phyloP scores from a whole-genome alignment of 2,888 invertebrate genomes.

The Watsonalla cultraria region DNA sequence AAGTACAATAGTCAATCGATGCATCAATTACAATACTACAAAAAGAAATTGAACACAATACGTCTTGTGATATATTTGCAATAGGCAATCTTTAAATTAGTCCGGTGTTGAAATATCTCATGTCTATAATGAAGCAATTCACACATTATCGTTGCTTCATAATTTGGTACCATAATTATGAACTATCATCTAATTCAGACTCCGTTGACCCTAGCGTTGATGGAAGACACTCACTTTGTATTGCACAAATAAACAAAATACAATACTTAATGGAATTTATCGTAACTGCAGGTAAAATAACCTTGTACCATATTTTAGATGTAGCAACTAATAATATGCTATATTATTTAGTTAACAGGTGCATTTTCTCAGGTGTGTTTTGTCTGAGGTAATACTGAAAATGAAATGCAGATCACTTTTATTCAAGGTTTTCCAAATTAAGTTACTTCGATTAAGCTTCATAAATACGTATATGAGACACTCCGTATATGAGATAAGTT shows the following conservation, averaged over 20 bases:
- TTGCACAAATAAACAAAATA: neutral
- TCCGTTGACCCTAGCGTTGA: conserved; percentile 1
- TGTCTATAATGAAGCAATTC: conserved; percentile 13
- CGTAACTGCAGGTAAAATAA: too few species aligned
- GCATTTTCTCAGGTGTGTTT: neutral
- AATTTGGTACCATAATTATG: conserved; percentile 8
- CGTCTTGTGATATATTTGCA: conserved; percentile 12
- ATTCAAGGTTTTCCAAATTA: too few species aligned
- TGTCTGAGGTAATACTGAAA: neutral
- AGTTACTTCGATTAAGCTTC: too few species aligned
- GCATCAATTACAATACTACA: conserved; percentile 15
- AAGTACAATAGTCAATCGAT: conserved; percentile 12
- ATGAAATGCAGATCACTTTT: too few species aligned
- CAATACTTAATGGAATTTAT: neutral
- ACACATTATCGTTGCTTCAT: conserved; percentile 15
- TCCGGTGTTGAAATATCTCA: conserved; percentile 15
- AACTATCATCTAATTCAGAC: conserved; percentile 8
- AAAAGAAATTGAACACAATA: conserved; percentile 13
- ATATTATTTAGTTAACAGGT: neutral
- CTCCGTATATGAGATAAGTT: too few species aligned
- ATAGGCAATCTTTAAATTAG: conserved; percentile 12
- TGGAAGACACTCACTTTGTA: neutral
- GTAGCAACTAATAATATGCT: neutral
- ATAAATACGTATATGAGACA: too few species aligned
- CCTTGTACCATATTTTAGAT: neutral